Evolutionary conservation across 1,140 invertebrate genomes (phyloP).

Genomic region (Cherax quadricarinatus): DNA sequence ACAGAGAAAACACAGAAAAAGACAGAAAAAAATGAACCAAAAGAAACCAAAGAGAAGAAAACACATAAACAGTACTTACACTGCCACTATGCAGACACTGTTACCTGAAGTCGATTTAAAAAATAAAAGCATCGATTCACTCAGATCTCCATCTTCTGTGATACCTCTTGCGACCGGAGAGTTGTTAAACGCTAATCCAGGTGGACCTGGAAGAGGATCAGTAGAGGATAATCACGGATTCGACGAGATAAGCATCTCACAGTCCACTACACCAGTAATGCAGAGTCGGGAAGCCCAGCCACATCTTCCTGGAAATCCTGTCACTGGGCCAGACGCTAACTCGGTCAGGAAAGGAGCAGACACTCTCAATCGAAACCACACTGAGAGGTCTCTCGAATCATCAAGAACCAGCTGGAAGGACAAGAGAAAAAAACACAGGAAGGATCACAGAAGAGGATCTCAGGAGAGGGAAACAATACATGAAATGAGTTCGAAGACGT

Average conservation of each 20-base stretch:
- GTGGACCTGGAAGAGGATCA: not conserved
- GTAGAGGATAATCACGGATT: constrained; percentile 8
- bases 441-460: not conserved
- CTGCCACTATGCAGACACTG: not conserved
- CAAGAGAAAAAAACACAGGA: not conserved
- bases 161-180: not conserved
- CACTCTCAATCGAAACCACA: not conserved
- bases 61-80: not conserved
- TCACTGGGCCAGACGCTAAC: not conserved
- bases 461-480: not conserved
- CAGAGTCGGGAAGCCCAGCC: not conserved
- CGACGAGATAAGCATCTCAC: not conserved
- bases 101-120: not conserved
- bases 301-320: not conserved
- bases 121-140: too few species aligned
- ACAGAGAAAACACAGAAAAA: constrained; percentile 35
- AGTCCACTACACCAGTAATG: not conserved
- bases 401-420: not conserved
- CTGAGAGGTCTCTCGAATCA: not conserved
- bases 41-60: constrained; percentile 63
- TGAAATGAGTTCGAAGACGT: not conserved
- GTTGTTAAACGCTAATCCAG: not conserved
- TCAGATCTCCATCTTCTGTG: not conserved
- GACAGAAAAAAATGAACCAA: constrained; percentile 45
- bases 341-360: not conserved